phyloP scores from a whole-genome alignment of 2,113 vertebrate genomes.

The Bos taurus region DNA sequence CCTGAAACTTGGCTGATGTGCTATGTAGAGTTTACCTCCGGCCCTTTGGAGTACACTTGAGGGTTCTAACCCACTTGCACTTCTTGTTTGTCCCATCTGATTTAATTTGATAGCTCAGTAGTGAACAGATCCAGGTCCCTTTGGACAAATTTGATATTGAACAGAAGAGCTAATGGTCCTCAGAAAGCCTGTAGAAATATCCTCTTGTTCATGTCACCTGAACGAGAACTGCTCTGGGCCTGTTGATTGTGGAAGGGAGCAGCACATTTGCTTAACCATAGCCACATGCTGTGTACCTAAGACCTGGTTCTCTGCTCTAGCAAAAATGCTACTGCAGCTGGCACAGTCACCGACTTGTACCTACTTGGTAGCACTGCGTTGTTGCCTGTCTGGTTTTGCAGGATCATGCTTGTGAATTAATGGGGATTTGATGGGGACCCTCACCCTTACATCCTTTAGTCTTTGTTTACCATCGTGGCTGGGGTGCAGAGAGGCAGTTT shows the following conservation, averaged over 20 bases:
- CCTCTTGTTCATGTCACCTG: not conserved
- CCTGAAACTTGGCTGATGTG: not conserved
- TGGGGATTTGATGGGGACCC: not conserved
- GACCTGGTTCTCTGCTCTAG: not conserved
- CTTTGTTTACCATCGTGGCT: not conserved
- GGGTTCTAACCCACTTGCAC: not conserved
- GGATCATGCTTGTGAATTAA: not conserved
- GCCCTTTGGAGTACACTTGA: not conserved
- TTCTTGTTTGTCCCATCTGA: not conserved
- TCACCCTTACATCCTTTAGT: not conserved
- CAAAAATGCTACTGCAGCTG: not conserved
- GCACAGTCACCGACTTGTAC: not conserved
- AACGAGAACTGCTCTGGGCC: not conserved
- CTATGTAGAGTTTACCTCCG: not conserved
- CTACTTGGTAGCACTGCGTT: not conserved
- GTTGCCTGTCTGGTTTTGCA: not conserved
- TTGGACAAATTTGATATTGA: not conserved
- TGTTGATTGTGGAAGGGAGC: not conserved
- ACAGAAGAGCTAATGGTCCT: not conserved
- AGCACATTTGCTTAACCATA: not conserved
- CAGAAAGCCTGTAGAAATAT: not conserved
- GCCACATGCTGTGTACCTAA: not conserved
- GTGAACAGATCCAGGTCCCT: not conserved
- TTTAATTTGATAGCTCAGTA: not conserved
- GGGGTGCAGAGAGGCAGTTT: not conserved